Percentiles rank a stretch among this genome's conserved stretches.
These are phyloP conservation scores for Matsumurasca onukii DNA, from an alignment of 1,140 invertebrate genomes.

Conservation along the genomic window DNA sequence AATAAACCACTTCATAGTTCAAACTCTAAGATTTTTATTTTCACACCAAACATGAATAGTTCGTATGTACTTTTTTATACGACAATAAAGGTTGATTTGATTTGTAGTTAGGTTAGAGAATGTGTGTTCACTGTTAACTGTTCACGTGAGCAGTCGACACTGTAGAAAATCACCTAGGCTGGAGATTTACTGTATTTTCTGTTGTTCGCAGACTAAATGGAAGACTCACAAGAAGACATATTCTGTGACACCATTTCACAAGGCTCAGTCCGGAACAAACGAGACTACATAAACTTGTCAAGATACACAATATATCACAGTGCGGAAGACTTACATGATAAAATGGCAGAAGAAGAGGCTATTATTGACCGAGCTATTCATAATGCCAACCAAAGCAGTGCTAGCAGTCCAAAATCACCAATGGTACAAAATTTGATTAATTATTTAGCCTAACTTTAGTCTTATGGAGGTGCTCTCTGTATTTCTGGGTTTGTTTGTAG, in stretches of 20 bases:
- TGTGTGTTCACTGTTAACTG: too few species aligned
- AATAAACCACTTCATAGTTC: too few species aligned
- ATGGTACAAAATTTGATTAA: not conserved
- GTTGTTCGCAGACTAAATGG: too few species aligned
- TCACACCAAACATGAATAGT: too few species aligned
- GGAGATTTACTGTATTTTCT: too few species aligned
- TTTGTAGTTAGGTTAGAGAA: too few species aligned
- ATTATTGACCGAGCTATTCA: not conserved
- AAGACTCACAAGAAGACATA: conserved; percentile 28
- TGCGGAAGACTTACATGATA: conserved; percentile 31
- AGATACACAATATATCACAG: conserved; percentile 34
- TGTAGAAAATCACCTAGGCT: too few species aligned
- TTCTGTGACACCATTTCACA: conserved; percentile 17
- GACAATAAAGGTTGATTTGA: too few species aligned
- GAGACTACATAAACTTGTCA: conserved; percentile 26
- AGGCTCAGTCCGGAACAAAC: not conserved
- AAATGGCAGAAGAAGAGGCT: conserved; percentile 13
- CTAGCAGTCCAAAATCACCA: conserved; percentile 5
- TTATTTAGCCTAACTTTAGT: not conserved
- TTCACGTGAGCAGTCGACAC: too few species aligned
- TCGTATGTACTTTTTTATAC: too few species aligned
- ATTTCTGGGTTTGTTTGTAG: not conserved
- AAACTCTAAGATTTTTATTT: too few species aligned
- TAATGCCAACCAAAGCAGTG: not conserved
- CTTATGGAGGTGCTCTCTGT: not conserved